Evolutionary conservation across 2,797 vertebrate genomes (phyloP), one percentile per base, ranked within the genome.

Genomic region (Chaenodraco wilsoni): DNA sequence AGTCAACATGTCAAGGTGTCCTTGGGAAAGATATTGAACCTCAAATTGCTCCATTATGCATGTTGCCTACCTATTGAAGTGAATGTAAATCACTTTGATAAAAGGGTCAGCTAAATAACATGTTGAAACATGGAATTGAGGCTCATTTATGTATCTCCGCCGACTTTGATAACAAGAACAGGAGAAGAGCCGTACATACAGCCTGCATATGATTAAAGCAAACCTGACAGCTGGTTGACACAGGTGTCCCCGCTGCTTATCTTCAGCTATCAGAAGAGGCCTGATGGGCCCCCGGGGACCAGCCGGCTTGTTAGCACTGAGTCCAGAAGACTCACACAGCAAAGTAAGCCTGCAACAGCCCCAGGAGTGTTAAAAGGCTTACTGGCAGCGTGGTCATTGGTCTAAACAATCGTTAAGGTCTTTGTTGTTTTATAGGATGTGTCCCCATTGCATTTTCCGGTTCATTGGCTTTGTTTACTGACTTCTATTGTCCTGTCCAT

Each of bases 271-370:
- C 65, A 74, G 40, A 46, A 15, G 9, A 55, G 21, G 52, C 52
- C 57, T 48, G 55, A 55, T 2, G 3, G 62, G 27, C 49, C 63
- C 52, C 66, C 9, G 58, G 59, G 33, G 56, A 27, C 44, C 74
- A 69, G 63, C 52, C 65, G 58, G 62, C 77, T 75, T 64, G 72
- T 74, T 65, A 71, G 52, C 61, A 69, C 43, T 21, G n/a, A 58
- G 43, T 55, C 51, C 65, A 78, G 27, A 50, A 49, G 48, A 37
- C 12, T 33, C 37, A 23, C 33, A 63, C 16, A 55, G 2, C 48
- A 52, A 41, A 67, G 40, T 4, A 51, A 52, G 63, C 59, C n/a
- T 23, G 19, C 6, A 23, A 33, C 41, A 59, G 52, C 5, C 16
- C 23, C 48, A 12, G 12, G 31, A n/a, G 52, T 23, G 33, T 37